phyloP scores from a whole-genome alignment of 2,113 vertebrate genomes.

The Hyperoodon ampullatus region DNA sequence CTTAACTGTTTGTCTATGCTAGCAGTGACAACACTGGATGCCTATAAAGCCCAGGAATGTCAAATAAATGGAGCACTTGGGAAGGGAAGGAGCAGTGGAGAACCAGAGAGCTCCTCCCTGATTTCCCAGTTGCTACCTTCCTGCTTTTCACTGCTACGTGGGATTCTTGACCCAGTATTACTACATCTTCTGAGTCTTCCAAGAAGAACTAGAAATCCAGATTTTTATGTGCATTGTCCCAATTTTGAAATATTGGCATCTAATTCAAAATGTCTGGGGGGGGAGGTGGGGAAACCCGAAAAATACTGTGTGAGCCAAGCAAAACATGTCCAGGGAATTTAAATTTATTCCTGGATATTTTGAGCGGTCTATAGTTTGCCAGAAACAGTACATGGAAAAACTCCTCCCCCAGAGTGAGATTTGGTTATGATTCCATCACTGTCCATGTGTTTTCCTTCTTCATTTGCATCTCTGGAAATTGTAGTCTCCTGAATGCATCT shows the following conservation, averaged over 20 bases:
- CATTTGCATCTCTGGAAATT: not conserved
- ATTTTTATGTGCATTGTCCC: not conserved
- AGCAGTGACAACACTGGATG: not conserved
- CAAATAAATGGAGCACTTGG: not conserved
- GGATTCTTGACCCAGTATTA: not conserved
- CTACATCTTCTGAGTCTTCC: not conserved
- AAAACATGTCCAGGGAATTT: constrained; percentile 42
- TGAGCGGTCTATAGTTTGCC: not conserved
- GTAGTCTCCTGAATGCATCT: not conserved
- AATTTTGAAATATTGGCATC: constrained; percentile 24
- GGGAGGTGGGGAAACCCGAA: no score
- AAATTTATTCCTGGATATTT: constrained; percentile 58
- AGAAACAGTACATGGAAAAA: constrained; percentile 37
- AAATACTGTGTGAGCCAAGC: constrained; percentile 8
- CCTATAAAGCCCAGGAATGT: not conserved
- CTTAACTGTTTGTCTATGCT: not conserved
- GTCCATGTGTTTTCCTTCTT: not conserved
- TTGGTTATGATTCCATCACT: not conserved
- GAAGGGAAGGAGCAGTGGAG: not conserved
- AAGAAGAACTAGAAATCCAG: not conserved
- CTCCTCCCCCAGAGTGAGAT: not conserved
- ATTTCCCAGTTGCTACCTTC: not conserved
- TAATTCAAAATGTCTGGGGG: not conserved
- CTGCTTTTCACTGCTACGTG: not conserved
- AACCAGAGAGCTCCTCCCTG: not conserved